Evolutionary conservation across 2,113 vertebrate species (phyloP).

Genomic region (Oenanthe melanoleuca): DNA sequence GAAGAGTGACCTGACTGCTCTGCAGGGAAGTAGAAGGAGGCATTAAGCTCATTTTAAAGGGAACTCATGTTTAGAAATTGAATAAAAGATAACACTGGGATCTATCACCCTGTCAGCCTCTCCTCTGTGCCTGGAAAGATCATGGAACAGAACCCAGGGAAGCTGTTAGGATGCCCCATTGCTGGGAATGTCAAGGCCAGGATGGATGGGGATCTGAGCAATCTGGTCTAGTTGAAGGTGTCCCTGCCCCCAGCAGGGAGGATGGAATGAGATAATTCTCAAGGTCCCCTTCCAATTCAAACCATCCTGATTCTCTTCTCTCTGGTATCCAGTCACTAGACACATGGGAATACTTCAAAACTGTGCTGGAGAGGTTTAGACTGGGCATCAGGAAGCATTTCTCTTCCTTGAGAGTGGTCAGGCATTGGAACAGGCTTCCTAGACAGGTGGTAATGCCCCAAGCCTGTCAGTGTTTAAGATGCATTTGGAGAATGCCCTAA

Average conservation of each 20-base stretch:
- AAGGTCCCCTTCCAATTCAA: background rate
- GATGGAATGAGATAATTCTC: background rate
- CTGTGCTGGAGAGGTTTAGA: background rate
- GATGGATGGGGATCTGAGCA: background rate
- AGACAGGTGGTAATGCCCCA: background rate
- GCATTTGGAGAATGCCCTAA: background rate
- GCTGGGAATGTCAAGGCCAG: background rate
- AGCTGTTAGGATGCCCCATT: background rate
- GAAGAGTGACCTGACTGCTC: background rate
- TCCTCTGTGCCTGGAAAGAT: background rate
- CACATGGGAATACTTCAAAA: background rate
- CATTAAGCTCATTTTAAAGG: background rate
- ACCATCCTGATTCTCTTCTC: background rate
- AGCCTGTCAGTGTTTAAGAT: background rate
- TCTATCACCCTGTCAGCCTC: background rate
- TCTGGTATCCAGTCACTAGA: background rate
- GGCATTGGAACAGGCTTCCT: background rate
- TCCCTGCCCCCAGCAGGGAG: background rate
- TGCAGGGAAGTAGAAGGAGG: background rate
- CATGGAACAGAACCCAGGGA: background rate
- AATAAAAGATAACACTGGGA: background rate
- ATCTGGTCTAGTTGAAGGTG: background rate
- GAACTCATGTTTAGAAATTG: background rate
- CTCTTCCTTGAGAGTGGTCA: background rate
- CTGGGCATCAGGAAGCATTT: background rate